Base-by-base conservation (phyloP, 64 coral and sea anemone genomes). In the Orbicella faveolata region DNA sequence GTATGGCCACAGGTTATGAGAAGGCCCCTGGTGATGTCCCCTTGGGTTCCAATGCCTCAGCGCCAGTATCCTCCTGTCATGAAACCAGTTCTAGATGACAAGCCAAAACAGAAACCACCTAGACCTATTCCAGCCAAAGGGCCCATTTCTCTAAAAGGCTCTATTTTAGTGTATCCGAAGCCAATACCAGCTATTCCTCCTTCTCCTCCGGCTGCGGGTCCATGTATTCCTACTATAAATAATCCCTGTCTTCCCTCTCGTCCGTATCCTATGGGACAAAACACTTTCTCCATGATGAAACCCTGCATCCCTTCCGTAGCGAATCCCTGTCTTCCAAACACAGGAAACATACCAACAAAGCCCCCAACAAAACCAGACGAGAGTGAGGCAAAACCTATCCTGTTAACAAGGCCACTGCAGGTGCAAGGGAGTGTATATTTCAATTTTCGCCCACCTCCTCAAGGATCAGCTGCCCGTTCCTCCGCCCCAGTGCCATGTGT, bases 231-330 rank as follows among this genome's bases (percentile, higher is more conserved):
- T 64, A 20, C 79, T 82, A 1, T 15, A 1, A 64, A 6, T 16
- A 82, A 82, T 82, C 79, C 57, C 34, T 82, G 79, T 20, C 14
- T 41, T 64, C 79, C 82, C 4, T 69, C 53, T 30, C 82, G 36
- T 73, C 82, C 82, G 11, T 85, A 69, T 73, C 65, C 63, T 4
- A n/a, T 53, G n/a, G 20, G 37, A 2, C 39, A 41, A 85, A 52
- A 52, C 16, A 65, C 65, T 1, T 73, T 85, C 13, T 66, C 63
- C 26, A 66, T 66, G 36, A 19, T 44, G 23, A 70, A 85, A 52
- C 82, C 82, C 82, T 85, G 82, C 82, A 85, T 85, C 82, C 82
- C 82, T 85, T 85, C 82, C 41, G 21, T 73, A 85, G 82, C 63
- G 82, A 85, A 85, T 41, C 82, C 65, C 2, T 85, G 82, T n/a